Evolutionary conservation across 2,888 invertebrate species (phyloP).

Genomic region (Pedicia rivosa): DNA sequence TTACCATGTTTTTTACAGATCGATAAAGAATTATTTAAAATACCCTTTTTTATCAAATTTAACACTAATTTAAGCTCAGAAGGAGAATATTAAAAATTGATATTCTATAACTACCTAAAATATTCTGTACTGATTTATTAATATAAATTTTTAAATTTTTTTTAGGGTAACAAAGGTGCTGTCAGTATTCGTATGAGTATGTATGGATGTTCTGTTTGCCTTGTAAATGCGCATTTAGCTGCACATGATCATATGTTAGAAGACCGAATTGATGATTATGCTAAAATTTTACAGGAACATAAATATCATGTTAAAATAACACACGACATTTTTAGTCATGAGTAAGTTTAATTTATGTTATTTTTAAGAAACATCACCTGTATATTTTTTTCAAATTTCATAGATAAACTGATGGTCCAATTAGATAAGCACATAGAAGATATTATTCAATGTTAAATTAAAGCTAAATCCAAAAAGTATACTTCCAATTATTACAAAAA

Average conservation of each 20-base stretch:
- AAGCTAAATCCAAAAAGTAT: too few relatives aligned
- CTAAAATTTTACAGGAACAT: constrained; percentile 70
- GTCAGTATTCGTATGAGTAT: constrained; percentile 75
- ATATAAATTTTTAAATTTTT: constrained; percentile 1
- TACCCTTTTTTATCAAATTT: too few relatives aligned
- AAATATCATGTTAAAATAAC: constrained; percentile 62
- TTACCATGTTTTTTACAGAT: too few relatives aligned
- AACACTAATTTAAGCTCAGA: neutral
- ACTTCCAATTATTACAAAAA: too few relatives aligned
- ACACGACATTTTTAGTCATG: constrained; percentile 75
- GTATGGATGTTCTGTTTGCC: constrained; percentile 75
- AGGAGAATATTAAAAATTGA: neutral
- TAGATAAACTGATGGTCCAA: neutral
- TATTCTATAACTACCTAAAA: too few relatives aligned
- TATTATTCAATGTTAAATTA: too few relatives aligned
- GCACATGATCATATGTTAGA: constrained; percentile 74
- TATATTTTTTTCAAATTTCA: neutral
- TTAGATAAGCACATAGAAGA: too few relatives aligned
- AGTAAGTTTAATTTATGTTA: constrained; percentile 51
- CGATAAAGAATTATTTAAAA: too few relatives aligned
- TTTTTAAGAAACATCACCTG: too few relatives aligned
- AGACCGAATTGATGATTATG: constrained; percentile 79
- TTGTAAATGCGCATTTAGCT: constrained; percentile 80
- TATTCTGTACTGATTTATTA: too few relatives aligned
- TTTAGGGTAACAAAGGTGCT: constrained; percentile 89